Evolutionary conservation across 2,113 vertebrate species (phyloP), one percentile per base, ranked within the genome.

Genomic region (Hippopotamus amphibius): DNA sequence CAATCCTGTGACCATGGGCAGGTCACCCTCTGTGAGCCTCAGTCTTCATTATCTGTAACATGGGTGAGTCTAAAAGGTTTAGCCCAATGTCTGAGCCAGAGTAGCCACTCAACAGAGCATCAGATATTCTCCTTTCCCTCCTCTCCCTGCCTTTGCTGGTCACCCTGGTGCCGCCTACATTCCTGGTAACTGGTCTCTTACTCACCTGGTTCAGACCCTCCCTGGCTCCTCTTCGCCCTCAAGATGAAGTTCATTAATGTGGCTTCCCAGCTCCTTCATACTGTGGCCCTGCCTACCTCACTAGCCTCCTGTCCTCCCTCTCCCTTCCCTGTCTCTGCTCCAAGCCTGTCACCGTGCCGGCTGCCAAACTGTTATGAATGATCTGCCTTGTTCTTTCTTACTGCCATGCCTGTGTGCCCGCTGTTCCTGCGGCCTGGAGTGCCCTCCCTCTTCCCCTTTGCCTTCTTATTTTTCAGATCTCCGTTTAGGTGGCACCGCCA

Each of bases 31-130:
- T 19, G 28, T 30, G 61, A 87, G 28, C 80, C 63, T 92, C 46
- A 26, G 74, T 92, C 83, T 95, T 71, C 21, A 12, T 83, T 41
- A 55, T 79, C 72, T 83, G 59, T 87, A 66, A 95, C 92, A 57
- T 65, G 83, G 72, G 15, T 50, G 65, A 26, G 13, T 50, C 46
- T 80, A 2, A 26, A 55, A 37, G 66, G 69, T 63, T 76, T 79
- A 83, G 28, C 48, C 41, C 61, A 41, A 17, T 30, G 37, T 88
- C 59, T 86, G 71, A 50, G n/a, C 26, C 59, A 26, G 50, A 30
- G 8, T 24, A 77, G 61, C 37, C 55, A 0, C 46, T 71, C 24
- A 57, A 0, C 57, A 48, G 26, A 46, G 14, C 30, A 84, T 26
- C 24, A 46, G 0, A 19, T 59, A 28, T 8, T 28, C 66, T 48